These are phyloP conservation scores for Falco cherrug DNA, from an alignment of 2,797 vertebrate species.

Conservation along the genomic window DNA sequence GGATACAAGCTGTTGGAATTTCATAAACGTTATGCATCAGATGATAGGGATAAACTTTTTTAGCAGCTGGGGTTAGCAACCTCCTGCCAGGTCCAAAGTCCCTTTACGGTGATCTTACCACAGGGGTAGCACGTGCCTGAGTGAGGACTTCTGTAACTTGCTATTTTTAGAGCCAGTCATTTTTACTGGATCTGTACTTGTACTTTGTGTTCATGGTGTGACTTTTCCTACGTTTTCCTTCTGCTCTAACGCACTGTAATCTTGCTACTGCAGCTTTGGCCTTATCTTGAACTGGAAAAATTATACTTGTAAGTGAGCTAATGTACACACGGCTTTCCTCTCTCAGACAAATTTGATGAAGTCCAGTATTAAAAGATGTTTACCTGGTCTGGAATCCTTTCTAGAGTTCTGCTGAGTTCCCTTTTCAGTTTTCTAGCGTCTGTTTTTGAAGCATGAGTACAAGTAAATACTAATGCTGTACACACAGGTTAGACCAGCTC, in stretches of 20 bases:
- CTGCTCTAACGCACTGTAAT: background rate
- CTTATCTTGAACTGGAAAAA: background rate
- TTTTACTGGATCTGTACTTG: background rate
- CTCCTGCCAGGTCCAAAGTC: background rate
- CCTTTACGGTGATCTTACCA: background rate
- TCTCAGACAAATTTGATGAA: background rate
- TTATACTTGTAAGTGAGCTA: background rate
- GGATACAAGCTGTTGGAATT: background rate
- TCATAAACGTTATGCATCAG: background rate
- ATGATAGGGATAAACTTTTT: background rate
- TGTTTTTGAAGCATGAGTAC: background rate
- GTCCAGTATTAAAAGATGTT: background rate
- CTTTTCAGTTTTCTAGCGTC: background rate
- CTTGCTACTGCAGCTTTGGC: background rate
- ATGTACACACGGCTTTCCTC: background rate
- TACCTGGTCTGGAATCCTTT: background rate
- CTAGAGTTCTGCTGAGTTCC: background rate
- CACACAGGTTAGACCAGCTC: background rate
- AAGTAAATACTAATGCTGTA: background rate
- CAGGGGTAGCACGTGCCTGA: background rate
- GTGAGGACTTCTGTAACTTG: background rate
- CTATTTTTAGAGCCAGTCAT: background rate
- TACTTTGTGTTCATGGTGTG: background rate
- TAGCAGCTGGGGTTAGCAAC: background rate
- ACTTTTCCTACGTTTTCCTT: background rate